These are phyloP conservation scores for Chroicocephalus ridibundus DNA, from an alignment of 2,113 vertebrate species.

Conservation along the genomic window DNA sequence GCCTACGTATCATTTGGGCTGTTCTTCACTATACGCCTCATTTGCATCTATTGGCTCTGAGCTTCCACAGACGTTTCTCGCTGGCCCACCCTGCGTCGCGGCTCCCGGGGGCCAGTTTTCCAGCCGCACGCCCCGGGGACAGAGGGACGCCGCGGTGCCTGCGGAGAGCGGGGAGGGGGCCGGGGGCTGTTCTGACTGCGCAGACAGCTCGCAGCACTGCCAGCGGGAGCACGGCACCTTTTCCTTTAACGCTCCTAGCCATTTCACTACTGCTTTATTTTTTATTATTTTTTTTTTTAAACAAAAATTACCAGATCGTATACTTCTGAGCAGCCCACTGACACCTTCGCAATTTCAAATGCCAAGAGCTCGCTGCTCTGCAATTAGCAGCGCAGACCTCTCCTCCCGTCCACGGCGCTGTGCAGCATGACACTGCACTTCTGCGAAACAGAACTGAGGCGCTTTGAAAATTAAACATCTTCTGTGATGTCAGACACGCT, in stretches of 20 bases:
- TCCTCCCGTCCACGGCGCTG: background rate
- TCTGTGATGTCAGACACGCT: background rate
- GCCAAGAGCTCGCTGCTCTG: background rate
- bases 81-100: background rate
- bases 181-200: background rate
- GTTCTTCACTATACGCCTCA: accelerated
- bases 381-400: background rate
- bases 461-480: background rate
- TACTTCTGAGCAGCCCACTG: background rate
- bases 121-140: background rate
- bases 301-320: background rate
- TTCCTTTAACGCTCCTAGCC: background rate
- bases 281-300: background rate
- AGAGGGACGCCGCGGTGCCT: background rate
- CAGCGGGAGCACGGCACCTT: accelerated
- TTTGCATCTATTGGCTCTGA: background rate
- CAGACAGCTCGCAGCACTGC: background rate
- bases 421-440: conserved; percentile 10
- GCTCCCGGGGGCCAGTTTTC: background rate
- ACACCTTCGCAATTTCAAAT: background rate
- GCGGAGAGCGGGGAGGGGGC: background rate
- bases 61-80: background rate
- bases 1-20: accelerated
- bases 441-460: background rate
- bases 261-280: background rate